Base-by-base conservation (phyloP, 1,140 invertebrate species). In the Oreohelix idahoensis region DNA sequence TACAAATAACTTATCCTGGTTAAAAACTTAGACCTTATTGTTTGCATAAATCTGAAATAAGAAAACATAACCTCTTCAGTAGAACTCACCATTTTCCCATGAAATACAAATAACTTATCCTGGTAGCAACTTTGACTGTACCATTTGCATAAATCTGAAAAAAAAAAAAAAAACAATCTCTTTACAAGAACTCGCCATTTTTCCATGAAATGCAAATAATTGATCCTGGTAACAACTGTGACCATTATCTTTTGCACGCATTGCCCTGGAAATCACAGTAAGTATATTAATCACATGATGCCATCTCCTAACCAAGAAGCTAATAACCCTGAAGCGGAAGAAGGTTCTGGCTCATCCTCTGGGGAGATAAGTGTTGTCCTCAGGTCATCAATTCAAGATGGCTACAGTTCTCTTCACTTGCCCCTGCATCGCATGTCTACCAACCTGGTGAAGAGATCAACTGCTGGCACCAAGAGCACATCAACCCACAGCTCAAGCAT, bases 221-320 rank as follows among this genome's bases (percentile, higher is more conserved):
- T 58, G 5, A 58, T 58, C 26, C 2, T 10, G 20, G 23, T 58
- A 74, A 74, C 71, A 38, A 74, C 13, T 66, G n/a, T 66, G 5
- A 17, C 2, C 29, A 15, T 66, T 73, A 39, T 76, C 42, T 76
- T 29, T 76, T 51, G 26, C 45, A 45, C 35, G 77, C 77, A 26
- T 35, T 49, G 2, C 66, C 49, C 39, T 70, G 79, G 79, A 71
- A 17, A 36, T 81, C 39, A 75, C 86, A 90, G 89, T 86, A 88
- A 88, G 84, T 88, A 87, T 71, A 84, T 86, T 53, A 89, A 89
- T 49, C 83, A 87, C 70, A 81, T 86, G 39, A 84, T 87, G 42
- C 87, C 87, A 17, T 90, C 89, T 23, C 88, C 87, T 0, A 85
- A 81, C 45, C 66, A 77, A 23, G 84, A 87, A 20, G 76, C 36